These are phyloP conservation scores for Lepidochitona cinerea DNA, from an alignment of 2,888 invertebrate species.

Conservation along the genomic window DNA sequence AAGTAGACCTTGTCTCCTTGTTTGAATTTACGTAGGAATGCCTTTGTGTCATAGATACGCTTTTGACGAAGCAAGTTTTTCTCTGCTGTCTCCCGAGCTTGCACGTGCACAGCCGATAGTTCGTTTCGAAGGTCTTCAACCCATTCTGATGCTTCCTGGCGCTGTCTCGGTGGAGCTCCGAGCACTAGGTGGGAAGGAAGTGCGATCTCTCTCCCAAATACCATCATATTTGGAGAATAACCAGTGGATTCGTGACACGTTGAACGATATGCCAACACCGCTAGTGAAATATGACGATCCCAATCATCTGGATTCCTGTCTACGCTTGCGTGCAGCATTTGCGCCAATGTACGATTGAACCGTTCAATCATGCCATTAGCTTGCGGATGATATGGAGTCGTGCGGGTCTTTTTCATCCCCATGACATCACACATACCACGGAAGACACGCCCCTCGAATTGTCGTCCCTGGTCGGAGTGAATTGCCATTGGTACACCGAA, in stretches of 20 bases:
- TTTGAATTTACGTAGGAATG: not conserved
- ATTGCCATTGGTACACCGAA: constrained; percentile 27
- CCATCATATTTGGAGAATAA: constrained; percentile 13
- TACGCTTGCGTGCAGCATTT: constrained; percentile 24
- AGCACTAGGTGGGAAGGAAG: constrained; percentile 12
- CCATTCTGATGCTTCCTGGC: not conserved
- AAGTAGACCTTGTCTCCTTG: not conserved
- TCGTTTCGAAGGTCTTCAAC: not conserved
- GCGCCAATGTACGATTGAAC: constrained; percentile 21
- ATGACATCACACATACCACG: constrained; percentile 19
- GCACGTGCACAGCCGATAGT: not conserved
- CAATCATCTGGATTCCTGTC: constrained; percentile 23
- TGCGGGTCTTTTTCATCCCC: constrained; percentile 28
- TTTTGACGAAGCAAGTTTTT: not conserved
- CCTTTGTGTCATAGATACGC: not conserved
- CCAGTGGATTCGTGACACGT: constrained; percentile 22
- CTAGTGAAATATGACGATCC: constrained; percentile 22
- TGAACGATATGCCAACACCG: constrained; percentile 22
- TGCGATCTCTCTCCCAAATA: constrained; percentile 20
- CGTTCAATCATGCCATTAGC: constrained; percentile 30
- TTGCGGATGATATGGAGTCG: constrained; percentile 30
- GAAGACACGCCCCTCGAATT: constrained; percentile 27
- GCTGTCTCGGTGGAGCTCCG: not conserved
- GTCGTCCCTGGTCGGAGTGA: constrained; percentile 27
- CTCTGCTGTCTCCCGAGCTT: not conserved